phyloP scores from a whole-genome alignment of 2,797 vertebrate species.

The Loris lydekkerianus region DNA sequence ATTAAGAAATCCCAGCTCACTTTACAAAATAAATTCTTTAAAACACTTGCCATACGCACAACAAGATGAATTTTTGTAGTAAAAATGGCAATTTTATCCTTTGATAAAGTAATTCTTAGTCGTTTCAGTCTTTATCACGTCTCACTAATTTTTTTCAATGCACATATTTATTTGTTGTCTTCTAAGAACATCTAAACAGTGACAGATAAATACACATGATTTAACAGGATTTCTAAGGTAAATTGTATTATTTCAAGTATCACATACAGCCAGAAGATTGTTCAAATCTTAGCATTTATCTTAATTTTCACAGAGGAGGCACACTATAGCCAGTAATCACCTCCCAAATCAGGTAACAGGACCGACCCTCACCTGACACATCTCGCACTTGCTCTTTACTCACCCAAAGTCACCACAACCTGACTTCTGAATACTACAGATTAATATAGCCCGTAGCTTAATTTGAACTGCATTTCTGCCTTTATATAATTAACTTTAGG shows the following conservation, averaged over 20 bases:
- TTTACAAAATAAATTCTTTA: constrained; percentile 31
- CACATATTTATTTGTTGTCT: background rate
- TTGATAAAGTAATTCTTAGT: background rate
- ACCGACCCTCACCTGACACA: background rate
- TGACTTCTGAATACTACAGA: background rate
- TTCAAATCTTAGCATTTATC: background rate
- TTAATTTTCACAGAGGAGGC: background rate
- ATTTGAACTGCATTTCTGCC: background rate
- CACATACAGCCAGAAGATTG: background rate
- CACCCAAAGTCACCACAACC: background rate
- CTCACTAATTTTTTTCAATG: background rate
- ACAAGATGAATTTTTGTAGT: background rate
- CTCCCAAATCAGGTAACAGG: background rate
- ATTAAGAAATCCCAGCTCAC: constrained; percentile 19
- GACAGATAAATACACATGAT: background rate
- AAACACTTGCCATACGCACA: background rate
- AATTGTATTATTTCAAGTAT: constrained; percentile 18
- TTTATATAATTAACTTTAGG: background rate
- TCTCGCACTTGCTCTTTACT: background rate
- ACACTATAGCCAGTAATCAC: background rate
- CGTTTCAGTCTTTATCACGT: background rate
- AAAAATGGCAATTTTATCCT: background rate
- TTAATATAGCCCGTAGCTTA: background rate
- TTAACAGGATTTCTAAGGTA: background rate
- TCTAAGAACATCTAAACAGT: background rate